phyloP scores from a whole-genome alignment of 1,140 invertebrate species.

The Drosophila varians region DNA sequence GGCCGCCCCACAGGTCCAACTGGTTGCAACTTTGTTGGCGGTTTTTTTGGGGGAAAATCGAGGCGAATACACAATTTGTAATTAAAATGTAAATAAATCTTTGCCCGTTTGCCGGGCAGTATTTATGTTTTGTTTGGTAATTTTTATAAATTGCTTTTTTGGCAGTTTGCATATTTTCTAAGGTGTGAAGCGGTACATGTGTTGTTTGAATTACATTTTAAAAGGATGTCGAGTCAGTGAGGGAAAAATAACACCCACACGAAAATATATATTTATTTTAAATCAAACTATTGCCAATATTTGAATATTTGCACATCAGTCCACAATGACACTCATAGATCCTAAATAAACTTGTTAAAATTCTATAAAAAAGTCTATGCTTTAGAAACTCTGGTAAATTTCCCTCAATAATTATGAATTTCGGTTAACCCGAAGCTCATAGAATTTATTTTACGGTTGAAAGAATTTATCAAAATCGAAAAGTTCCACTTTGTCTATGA shows the following conservation, averaged over 20 bases:
- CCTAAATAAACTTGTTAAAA: too few species aligned
- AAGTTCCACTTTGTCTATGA: too few species aligned
- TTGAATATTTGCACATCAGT: too few species aligned
- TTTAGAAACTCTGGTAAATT: too few species aligned
- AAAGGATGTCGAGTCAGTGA: too few species aligned
- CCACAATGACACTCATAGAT: too few species aligned
- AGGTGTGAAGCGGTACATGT: not conserved
- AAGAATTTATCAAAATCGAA: not conserved
- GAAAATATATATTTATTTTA: too few species aligned
- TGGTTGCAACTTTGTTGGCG: slow-evolving; percentile 23
- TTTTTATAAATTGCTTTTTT: slow-evolving; percentile 58
- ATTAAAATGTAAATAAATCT: slow-evolving; percentile 80
- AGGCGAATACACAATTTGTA: slow-evolving; percentile 52
- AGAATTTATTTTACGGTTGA: not conserved
- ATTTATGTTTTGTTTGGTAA: slow-evolving; percentile 33
- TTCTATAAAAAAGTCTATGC: too few species aligned
- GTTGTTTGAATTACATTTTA: too few species aligned
- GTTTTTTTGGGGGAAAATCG: slow-evolving; percentile 4
- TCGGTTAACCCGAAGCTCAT: not conserved
- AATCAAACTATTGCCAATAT: too few species aligned
- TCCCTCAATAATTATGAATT: not conserved
- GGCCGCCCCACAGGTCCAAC: slow-evolving; percentile 19
- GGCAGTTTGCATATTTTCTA: not conserved
- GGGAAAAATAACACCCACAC: too few species aligned
- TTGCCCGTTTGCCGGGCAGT: slow-evolving; percentile 31